These are phyloP conservation scores for Saturnia japonica DNA, from an alignment of 2,888 invertebrate species.

Conservation along the genomic window DNA sequence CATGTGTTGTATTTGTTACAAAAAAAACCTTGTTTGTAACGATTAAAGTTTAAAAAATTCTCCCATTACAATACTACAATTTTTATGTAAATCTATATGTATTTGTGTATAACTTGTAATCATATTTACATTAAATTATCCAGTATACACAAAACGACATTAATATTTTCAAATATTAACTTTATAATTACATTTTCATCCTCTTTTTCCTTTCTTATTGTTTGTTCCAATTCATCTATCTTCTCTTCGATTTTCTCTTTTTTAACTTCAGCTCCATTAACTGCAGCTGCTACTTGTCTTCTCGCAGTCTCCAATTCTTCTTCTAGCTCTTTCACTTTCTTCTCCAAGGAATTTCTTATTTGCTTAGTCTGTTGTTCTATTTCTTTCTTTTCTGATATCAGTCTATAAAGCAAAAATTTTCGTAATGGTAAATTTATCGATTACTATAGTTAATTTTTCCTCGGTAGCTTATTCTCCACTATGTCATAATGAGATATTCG, in stretches of 20 bases:
- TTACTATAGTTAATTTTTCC: neutral
- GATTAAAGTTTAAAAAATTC: neutral
- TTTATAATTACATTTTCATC: slow-evolving; percentile 45
- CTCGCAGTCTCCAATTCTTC: slow-evolving; percentile 59
- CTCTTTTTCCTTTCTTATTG: slow-evolving; percentile 51
- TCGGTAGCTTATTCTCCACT: neutral
- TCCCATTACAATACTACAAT: neutral
- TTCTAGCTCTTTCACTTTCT: slow-evolving; percentile 53
- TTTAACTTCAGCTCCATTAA: slow-evolving; percentile 53
- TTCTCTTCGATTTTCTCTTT: slow-evolving; percentile 56
- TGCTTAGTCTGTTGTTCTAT: slow-evolving; percentile 51
- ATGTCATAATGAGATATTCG: neutral
- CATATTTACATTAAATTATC: neutral
- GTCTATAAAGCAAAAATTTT: slow-evolving; percentile 41
- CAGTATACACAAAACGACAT: neutral
- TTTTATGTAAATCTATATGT: neutral
- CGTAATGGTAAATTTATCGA: slow-evolving; percentile 18
- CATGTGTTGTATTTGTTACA: neutral
- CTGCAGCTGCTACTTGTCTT: slow-evolving; percentile 52
- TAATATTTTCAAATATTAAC: too few relatives aligned
- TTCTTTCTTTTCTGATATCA: slow-evolving; percentile 59
- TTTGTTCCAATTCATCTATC: slow-evolving; percentile 54
- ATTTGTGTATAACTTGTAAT: neutral
- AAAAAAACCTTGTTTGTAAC: too few relatives aligned
- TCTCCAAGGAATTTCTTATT: slow-evolving; percentile 46